A percentile compares a stretch with the other conserved stretches of the same genome.
Conservation (phyloP, 2,113 vertebrate species). For the Accipiter virgatus region DNA sequence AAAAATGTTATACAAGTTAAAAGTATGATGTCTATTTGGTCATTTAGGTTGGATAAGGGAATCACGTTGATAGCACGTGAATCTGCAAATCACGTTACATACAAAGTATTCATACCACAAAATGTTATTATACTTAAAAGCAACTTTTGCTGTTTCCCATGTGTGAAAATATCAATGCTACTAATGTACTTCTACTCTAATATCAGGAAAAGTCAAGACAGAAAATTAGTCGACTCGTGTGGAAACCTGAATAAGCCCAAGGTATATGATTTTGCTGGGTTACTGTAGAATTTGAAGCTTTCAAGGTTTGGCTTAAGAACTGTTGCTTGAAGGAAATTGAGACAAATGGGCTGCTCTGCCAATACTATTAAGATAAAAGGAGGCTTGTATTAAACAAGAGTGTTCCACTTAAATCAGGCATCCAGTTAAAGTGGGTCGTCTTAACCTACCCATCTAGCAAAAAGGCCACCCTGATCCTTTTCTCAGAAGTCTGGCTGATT, state of each 20-base stretch:
- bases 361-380: conserved; percentile 34
- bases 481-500: not conserved
- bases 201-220: not conserved
- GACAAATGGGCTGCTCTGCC: conserved; percentile 45
- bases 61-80: not conserved
- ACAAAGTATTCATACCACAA: not conserved
- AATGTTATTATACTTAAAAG: not conserved
- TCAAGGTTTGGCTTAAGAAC: not conserved
- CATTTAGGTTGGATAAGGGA: not conserved
- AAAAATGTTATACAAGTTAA: not conserved
- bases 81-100: not conserved
- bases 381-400: conserved; percentile 31
- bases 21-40: not conserved
- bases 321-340: conserved; percentile 37
- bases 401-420: conserved; percentile 12
- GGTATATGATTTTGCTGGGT: not conserved
- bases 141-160: not conserved
- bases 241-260: not conserved
- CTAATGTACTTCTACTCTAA: not conserved
- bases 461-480: not conserved
- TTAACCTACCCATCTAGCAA: not conserved
- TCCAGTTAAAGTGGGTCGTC: not conserved
- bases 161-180: not conserved
- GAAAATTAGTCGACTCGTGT: not conserved
- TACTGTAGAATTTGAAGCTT: conserved; percentile 13